Conservation (phyloP, 2,113 vertebrate genomes). For the Papio anubis region DNA sequence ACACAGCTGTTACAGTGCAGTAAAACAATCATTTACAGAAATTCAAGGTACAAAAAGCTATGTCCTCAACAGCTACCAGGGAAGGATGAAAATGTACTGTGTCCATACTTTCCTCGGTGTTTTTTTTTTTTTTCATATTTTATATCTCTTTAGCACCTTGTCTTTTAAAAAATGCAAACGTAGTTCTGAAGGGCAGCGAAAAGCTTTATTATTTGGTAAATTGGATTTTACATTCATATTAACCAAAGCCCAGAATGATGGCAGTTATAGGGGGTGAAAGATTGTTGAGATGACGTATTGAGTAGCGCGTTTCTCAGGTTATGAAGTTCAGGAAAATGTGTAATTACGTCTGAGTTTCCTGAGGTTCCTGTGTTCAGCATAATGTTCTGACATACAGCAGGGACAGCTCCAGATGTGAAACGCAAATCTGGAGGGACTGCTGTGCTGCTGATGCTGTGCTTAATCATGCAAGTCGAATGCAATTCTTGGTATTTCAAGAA, state of each 20-base stretch:
- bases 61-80: rapidly evolving
- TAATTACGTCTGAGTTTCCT: slow-evolving; percentile 18
- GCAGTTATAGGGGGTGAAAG: not conserved
- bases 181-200: not conserved
- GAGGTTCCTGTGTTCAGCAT: slow-evolving; percentile 53
- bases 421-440: not conserved
- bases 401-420: slow-evolving; percentile 30
- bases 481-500: slow-evolving; percentile 64
- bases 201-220: slow-evolving; percentile 14
- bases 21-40: not conserved
- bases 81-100: not conserved
- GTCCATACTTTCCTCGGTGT: not conserved
- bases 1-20: not conserved
- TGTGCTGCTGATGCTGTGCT: not conserved
- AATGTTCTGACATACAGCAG: slow-evolving; percentile 34
- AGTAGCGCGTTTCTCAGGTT: not conserved
- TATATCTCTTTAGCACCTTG: not conserved
- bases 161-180: not conserved
- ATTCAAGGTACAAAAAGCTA: rapidly evolving
- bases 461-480: slow-evolving; percentile 68
- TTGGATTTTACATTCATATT: not conserved
- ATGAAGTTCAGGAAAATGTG: slow-evolving; percentile 49
- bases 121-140: not conserved
- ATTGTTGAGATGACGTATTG: not conserved
- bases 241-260: not conserved